Evolutionary conservation across 2,888 invertebrate genomes (phyloP), one percentile per base, ranked within the genome.

Genomic region (Limulus polyphemus): DNA sequence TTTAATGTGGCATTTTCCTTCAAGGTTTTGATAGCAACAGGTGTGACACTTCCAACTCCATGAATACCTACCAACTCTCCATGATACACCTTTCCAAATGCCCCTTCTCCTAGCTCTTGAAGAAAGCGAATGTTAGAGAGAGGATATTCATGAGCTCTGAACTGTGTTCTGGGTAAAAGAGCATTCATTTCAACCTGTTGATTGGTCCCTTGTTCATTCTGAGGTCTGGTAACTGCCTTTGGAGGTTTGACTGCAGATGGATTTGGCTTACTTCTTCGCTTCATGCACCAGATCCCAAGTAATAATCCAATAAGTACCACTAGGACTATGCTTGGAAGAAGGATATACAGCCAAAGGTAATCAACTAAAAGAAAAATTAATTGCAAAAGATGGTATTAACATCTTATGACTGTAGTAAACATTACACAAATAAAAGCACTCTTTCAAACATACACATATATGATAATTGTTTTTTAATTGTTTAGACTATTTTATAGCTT

Each of bases 101-200:
- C 93, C 11, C 98, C 95, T 79, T 95, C 94, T 32, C 95, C 95
- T 47, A 97, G 79, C 76, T 94, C 91, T 74, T 93, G 90, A 58
- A 91, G 81, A 74, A 94, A 90, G 48, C 69, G 61, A n/a, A 75
- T 70, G 73, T 71, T 67, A 32, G 63, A 76, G 62, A 91, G 80
- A 0, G 88, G 86, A 75, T 90, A 92, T 71, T 94, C 93, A 7
- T 90, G 85, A 55, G 92, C 87, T 71, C 86, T 78, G 32, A 32
- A 32, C 12, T 68, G 68, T 11, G 61, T 77, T 52, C 73, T 71
- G 57, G 73, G 72, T 58, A 89, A 77, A 59, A 89, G 77, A 62
- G 88, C 87, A 74, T 85, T 88, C 83, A 90, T 83, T 79, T 93
- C 93, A 75, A 91, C 85, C 32, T 32, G 32, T 32, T 32, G 32